Evolutionary conservation across 2,113 vertebrate genomes (phyloP), one percentile per base, ranked within the genome.

Genomic region (Phoxinus phoxinus): DNA sequence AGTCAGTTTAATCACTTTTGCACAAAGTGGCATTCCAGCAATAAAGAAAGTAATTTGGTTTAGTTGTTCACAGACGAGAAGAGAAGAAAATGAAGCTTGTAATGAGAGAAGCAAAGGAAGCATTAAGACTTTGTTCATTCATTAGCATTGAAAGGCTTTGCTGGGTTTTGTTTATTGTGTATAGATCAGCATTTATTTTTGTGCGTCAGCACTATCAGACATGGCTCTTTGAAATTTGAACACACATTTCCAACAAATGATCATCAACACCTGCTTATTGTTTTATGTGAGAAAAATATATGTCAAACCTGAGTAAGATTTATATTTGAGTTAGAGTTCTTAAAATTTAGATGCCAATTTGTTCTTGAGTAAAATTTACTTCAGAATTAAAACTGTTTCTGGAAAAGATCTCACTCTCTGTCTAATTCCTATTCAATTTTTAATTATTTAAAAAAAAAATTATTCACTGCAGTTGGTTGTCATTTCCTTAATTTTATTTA

Each of bases 121-220:
- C n/a, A 27, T 84, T 71, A 61, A 12, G 84, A 44, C 61, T 10
- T 32, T 44, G 1, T 85, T 80, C 21, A 6, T 48, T 86, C 82
- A 91, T 89, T 85, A 84, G 37, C 67, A 61, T 53, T 86, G 83
- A 90, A 88, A 87, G 65, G 56, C 35, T 0, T 17, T 72, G 27
- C 65, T 72, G 35, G 59, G 74, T 75, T 86, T 72, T 88, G 71
- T 87, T 56, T 78, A 76, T 12, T 82, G 23, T 11, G 21, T 25
- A 72, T 4, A 58, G 25, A 72, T 67, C 19, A 44, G 48, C 6
- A 25, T 86, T 72, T 83, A 19, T 69, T 32, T 67, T 35, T 25
- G 44, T 63, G 15, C 44, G 72, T 58, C 46, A 63, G 48, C 79
- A 69, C 13, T 67, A 25, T 15, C 35, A 65, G 17, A 81, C 46